These are phyloP conservation scores for Actinemys pallida DNA, from an alignment of 2,113 vertebrate genomes.

Conservation along the genomic window DNA sequence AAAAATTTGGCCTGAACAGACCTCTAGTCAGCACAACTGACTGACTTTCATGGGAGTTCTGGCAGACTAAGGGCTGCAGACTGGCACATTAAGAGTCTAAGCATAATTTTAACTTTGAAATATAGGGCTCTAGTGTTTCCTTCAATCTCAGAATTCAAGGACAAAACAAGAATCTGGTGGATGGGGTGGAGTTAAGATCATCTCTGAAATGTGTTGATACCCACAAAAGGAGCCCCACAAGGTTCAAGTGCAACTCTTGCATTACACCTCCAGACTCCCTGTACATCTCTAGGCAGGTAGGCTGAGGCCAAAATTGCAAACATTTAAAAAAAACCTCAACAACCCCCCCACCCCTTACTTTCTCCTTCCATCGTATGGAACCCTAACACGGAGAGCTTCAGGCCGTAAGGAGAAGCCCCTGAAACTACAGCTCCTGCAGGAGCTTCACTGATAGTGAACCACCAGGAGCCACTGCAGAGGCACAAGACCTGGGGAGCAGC, in stretches of 20 bases:
- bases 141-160: not conserved
- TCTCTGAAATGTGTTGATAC: too few species aligned
- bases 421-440: not conserved
- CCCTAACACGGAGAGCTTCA: not conserved
- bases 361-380: not conserved
- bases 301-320: not conserved
- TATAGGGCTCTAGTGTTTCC: not conserved
- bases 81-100: not conserved
- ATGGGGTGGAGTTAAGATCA: not conserved
- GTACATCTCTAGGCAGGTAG: not conserved
- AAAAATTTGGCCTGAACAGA: too few species aligned
- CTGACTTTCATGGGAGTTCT: too few species aligned
- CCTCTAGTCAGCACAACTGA: too few species aligned
- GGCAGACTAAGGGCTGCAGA: too few species aligned
- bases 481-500: not conserved
- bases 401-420: too few species aligned
- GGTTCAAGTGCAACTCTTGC: not conserved
- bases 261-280: not conserved
- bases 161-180: not conserved
- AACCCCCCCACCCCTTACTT: too few species aligned
- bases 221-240: not conserved
- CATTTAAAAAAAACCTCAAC: not conserved
- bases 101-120: not conserved
- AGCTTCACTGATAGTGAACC: too few species aligned
- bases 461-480: not conserved